Base-by-base conservation (phyloP, 2,113 vertebrate species). In the Sturnus vulgaris region DNA sequence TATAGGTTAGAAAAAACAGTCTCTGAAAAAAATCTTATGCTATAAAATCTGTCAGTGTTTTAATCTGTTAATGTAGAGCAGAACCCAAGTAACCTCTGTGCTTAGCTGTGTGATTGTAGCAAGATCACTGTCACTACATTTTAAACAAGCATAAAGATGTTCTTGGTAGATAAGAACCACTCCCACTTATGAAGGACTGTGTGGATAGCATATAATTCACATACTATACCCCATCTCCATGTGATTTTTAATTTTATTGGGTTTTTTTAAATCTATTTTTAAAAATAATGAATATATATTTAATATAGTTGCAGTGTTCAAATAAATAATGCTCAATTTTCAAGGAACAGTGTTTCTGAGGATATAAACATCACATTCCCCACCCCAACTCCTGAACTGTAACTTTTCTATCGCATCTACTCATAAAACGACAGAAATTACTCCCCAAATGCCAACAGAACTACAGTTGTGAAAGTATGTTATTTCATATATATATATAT, bases 1-100 rank as follows among this genome's bases (percentile, higher is more conserved):
- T 96, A 97, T 20, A 95, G 71, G 95, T 99, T 98, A 99, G 98
- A 97, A 80, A 96, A 85, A 93, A 60, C n/a, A 82, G 72, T 79
- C 90, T 93, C 86, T 78, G 85, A 84, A 82, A 86, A 91, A 92
- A 69, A 69, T 39, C 52, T 82, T 84, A 93, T 52, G 39, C 82
- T 93, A 86, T 31, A 65, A 96, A 85, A 75, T n/a, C 24, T 59
- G 39, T n/a, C 81, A 95, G 15, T 61, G 35, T 73, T 90, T 82
- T 75, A 82, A 55, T 40, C 39, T 86, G 42, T 50, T 87, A 82
- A 70, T 12, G 31, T 18, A 78, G 39, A 86, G 7, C 35, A 92
- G 73, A 93, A 85, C 39, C 15, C 47, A 73, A 76, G 19, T 33
- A 76, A 77, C 25, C 55, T 6, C 23, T 57, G 30, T n/a, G 33